A percentile compares a stretch with the other conserved stretches of the same genome.
Evolutionary conservation across 2,888 invertebrate genomes (phyloP).

Genomic region (Cloeon dipterum): DNA sequence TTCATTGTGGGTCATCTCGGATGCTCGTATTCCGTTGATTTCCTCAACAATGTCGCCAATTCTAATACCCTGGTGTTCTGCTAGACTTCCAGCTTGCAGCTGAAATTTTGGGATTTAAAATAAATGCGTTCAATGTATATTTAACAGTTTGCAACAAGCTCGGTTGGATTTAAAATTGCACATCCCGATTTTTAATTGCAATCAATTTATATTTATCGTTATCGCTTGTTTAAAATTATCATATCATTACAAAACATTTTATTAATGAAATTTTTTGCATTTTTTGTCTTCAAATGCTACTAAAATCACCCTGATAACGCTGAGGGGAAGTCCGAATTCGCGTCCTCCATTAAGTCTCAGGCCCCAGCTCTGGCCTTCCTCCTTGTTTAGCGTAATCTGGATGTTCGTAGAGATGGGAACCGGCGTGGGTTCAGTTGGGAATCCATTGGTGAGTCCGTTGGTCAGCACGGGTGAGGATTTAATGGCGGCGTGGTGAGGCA

Average conservation of each 20-base stretch:
- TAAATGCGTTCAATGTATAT: too few relatives aligned
- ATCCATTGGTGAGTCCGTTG: too few relatives aligned
- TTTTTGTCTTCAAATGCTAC: too few relatives aligned
- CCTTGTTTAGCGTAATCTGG: neutral
- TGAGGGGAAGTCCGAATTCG: neutral
- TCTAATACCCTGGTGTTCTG: neutral
- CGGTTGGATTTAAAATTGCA: neutral
- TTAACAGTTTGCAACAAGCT: too few relatives aligned
- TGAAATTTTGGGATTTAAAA: too few relatives aligned
- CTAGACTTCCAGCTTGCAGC: neutral
- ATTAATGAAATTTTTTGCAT: too few relatives aligned
- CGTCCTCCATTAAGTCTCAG: neutral
- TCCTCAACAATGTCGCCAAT: neutral
- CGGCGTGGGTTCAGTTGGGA: too few relatives aligned
- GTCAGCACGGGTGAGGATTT: too few relatives aligned
- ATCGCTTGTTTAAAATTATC: too few relatives aligned
- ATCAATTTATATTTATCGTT: neutral
- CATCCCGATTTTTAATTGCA: neutral
- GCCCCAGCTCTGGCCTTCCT: constrained; percentile 1
- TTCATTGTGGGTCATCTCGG: neutral
- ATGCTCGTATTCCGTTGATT: neutral
- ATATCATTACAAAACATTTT: too few relatives aligned
- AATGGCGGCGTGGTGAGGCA: too few relatives aligned
- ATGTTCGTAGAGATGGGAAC: too few relatives aligned
- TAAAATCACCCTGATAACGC: neutral